Base-by-base conservation (phyloP, 2,888 invertebrate species). In the Pimpla rufipes region DNA sequence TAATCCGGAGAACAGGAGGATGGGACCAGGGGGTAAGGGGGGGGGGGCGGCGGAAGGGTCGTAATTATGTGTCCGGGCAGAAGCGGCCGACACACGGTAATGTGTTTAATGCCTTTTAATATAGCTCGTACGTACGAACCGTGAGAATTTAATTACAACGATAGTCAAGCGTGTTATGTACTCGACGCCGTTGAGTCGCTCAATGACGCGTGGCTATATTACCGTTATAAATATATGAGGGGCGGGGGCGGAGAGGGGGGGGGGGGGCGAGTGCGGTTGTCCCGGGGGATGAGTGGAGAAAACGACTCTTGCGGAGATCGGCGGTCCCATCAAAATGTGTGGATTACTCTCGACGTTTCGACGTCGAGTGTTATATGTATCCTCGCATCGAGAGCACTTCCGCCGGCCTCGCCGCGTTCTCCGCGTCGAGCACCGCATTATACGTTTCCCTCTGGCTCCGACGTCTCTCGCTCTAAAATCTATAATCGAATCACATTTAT, bases 401-500 rank as follows among this genome's bases (percentile, higher is more conserved):
- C 8, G 35, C 35, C 57, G 35, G n/a, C 16, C 35, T 59, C 29
- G n/a, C 42, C 45, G 18, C 52, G 6, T 21, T 13, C 5, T 52
- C 35, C 13, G 35, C 55, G 45, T 76, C 67, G 16, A 57, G 55
- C 10, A 6, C 45, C 59, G 7, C 23, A 2, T 8, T 50, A 64
- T 37, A 18, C 10, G 45, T 13, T 50, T n/a, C 42, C 29, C 42
- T 6, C 42, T 16, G 16, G 23, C 29, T 40, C 35, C 29, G 11
- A 2, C 45, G 2, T 35, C 47, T 64, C 45, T 23, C 35, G n/a
- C 55, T 64, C 55, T 10, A 66, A 70, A 64, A 76, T 45, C 73
- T 21, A 81, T 81, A 76, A 76, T 76, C 70, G 70, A 70, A 76
- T 81, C 57, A 73, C 67, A 73, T 77, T 78, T 57, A 68, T 74